Evolutionary conservation across 2,888 invertebrate genomes (phyloP), one percentile per base, ranked within the genome.

Genomic region (Xanthostigma xanthostigma): DNA sequence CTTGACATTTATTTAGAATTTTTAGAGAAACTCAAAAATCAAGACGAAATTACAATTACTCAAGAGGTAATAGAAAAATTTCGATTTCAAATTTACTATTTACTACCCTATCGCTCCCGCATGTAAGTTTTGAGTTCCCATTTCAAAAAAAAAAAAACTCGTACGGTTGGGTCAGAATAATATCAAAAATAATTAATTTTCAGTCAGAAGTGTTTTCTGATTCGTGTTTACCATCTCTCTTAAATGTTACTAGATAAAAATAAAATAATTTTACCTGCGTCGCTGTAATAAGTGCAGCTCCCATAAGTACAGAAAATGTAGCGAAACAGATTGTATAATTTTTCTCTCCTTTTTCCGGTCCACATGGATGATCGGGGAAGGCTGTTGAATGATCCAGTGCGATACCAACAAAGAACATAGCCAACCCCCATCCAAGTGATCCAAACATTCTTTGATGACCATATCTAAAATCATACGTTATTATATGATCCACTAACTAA

Each of bases 311-410:
- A 13, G 93, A 90, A 70, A 98, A 98, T 42, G 94, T 93, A 10
- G 95, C 92, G 69, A 98, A 98, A 66, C 97, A 98, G 54, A 97
- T 91, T 36, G 93, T 94, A 69, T 98, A 98, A 70, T 98, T 98
- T 66, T 95, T 92, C 69, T 98, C 97, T 63, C 87, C 82, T 51
- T 79, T 76, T 59, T 89, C 88, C 8, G 91, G 89, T 0, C 80
- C 85, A 62, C 94, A 95, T 0, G 93, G 93, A 67, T 93, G 92
- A 58, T 88, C 79, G 27, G 92, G 88, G 67, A 98, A 97, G 1
- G 93, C 85, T 14, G 94, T 94, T 49, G 95, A 94, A 66, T 96
- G 93, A 70, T 98, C 97, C 51, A 98, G 72, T 2, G 90, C 93
- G 58, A 94, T 92, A 50, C 92, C 93, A 51, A 98, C 94, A 64